These are phyloP conservation scores for Octopus sinensis DNA, from an alignment of 1,140 invertebrate genomes.

Conservation along the genomic window DNA sequence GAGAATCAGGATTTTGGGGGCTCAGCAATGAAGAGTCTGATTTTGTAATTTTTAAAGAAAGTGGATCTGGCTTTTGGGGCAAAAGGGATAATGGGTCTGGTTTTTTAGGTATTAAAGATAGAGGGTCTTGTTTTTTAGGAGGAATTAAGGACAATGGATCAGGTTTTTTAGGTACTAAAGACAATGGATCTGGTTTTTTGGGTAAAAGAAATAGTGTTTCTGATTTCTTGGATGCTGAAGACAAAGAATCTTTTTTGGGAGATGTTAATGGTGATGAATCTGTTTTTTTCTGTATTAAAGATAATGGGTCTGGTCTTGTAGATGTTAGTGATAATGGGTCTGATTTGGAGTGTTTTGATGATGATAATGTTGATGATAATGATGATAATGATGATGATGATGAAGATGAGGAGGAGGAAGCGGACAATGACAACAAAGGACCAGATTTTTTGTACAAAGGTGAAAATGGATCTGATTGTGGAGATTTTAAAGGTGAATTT, in stretches of 20 bases:
- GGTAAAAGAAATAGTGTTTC: background rate
- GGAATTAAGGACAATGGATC: background rate
- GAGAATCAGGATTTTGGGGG: background rate
- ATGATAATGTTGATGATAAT: too few relatives aligned
- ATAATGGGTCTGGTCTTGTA: background rate
- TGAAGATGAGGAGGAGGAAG: too few relatives aligned
- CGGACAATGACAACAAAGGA: background rate
- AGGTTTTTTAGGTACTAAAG: background rate
- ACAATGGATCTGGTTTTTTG: background rate
- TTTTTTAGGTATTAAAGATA: background rate
- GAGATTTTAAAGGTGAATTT: too few relatives aligned
- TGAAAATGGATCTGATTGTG: background rate
- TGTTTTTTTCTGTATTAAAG: background rate
- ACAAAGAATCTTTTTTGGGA: background rate
- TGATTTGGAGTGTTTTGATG: background rate
- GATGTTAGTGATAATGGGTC: background rate
- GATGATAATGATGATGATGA: too few relatives aligned
- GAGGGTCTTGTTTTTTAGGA: conserved; percentile 2
- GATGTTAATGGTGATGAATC: background rate
- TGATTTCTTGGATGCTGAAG: background rate
- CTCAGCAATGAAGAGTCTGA: background rate
- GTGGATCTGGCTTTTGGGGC: background rate
- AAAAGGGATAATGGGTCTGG: background rate
- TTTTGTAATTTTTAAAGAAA: conserved; percentile 5
- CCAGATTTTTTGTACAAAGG: background rate